phyloP scores from a whole-genome alignment of 2,113 vertebrate genomes.

The Tylochromis polylepis region DNA sequence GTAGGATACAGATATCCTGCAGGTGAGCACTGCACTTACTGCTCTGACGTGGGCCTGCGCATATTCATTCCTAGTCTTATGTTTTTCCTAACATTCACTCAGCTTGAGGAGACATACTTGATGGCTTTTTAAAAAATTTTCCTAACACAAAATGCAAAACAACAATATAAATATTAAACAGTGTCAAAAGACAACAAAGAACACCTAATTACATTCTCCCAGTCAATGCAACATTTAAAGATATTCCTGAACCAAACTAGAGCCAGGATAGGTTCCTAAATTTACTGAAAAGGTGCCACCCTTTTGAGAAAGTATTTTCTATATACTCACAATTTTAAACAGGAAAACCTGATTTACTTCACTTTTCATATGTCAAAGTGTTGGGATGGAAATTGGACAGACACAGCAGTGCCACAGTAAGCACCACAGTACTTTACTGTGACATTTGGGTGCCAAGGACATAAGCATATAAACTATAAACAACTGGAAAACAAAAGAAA shows the following conservation, averaged over 20 bases:
- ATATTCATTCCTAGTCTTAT: not conserved
- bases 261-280: not conserved
- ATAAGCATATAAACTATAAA: not conserved
- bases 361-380: not conserved
- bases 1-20: not conserved
- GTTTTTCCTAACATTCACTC: not conserved
- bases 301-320: not conserved
- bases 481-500: not conserved
- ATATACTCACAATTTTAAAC: not conserved
- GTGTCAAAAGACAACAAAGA: not conserved
- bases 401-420: not conserved
- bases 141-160: not conserved
- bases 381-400: not conserved
- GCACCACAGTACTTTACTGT: not conserved
- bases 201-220: not conserved
- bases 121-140: not conserved
- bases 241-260: not conserved
- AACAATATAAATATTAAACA: not conserved
- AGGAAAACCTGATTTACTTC: not conserved
- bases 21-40: not conserved
- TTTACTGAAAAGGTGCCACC: not conserved
- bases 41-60: not conserved
- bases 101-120: not conserved
- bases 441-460: not conserved
- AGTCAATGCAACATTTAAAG: rapidly evolving